Percentiles rank a stretch among this genome's conserved stretches.
Conservation (phyloP, 2,888 invertebrate species). For the Gibbula magus region DNA sequence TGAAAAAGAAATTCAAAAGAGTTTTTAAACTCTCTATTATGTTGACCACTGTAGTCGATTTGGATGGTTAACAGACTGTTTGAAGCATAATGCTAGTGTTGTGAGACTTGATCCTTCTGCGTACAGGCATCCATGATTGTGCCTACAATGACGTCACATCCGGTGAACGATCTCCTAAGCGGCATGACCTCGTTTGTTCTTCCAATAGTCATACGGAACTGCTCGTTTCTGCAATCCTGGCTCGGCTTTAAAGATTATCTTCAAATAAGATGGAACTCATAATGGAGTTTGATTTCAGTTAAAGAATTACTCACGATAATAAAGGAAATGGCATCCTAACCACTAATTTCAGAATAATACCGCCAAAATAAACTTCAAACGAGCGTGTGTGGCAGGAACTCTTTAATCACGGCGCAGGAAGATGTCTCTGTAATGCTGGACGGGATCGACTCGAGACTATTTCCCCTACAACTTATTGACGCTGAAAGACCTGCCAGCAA, state of each 20-base stretch:
- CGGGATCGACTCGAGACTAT: neutral
- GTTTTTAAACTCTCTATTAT: too few relatives aligned
- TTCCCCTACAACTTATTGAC: constrained; percentile 7
- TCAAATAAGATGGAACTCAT: constrained; percentile 11
- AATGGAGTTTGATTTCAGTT: constrained; percentile 13
- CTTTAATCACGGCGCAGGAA: constrained; percentile 3
- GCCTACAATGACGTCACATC: neutral
- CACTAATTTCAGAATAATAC: constrained; percentile 15
- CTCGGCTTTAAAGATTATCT: constrained; percentile 1
- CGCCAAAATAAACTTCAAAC: constrained; percentile 13
- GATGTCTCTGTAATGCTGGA: neutral
- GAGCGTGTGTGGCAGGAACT: neutral
- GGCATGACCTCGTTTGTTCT: neutral
- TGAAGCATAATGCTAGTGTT: too few relatives aligned
- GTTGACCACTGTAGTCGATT: too few relatives aligned
- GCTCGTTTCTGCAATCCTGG: neutral
- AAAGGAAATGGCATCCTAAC: constrained; percentile 15
- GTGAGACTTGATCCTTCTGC: too few relatives aligned
- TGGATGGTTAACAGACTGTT: too few relatives aligned
- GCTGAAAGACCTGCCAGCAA: neutral
- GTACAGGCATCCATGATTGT: too few relatives aligned
- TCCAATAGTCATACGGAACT: neutral
- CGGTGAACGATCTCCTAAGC: neutral
- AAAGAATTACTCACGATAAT: constrained; percentile 1
- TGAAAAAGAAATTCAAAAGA: too few relatives aligned